Evolutionary conservation across 1,140 invertebrate genomes (phyloP), one percentile per base, ranked within the genome.

Genomic region (Drosophila rufa): DNA sequence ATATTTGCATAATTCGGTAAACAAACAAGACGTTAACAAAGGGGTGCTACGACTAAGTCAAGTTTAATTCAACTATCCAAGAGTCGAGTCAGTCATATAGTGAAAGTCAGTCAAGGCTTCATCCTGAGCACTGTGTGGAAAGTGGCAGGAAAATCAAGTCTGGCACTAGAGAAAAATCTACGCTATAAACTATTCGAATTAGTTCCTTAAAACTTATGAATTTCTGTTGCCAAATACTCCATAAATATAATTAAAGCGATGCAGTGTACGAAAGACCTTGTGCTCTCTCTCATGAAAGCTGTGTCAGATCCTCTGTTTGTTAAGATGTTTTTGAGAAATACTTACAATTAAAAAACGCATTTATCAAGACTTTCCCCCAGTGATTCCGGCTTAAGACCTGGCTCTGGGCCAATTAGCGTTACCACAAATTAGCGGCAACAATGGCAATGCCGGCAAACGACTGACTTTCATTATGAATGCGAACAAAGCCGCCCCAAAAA

Each of bases 381-480:
- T 65, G 40, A 45, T 61, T 61, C 27, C 36, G 17, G 11, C 38
- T 22, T 15, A 45, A 66, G 22, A 43, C 2, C 38, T 77, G 73
- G 48, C 62, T 14, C 15, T 56, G 43, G 74, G 48, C 55, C 74
- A 77, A 77, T 77, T 77, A 77, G 75, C 56, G 27, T 9, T 17
- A 17, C 74, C 51, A 71, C 51, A 64, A 84, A 61, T 56, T 59
- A 65, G 60, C 51, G 60, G 27, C 62, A 59, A 62, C 50, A 65
- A 69, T 67, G 22, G 55, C 50, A 61, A 53, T 67, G 22, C 47
- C 53, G 65, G 74, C 75, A 70, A 69, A 59, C 60, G 68, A 80
- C 71, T 73, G 77, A 83, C 80, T 80, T 83, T 83, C 76, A 89
- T 83, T 80, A 89, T 74, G 68, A 77, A 86, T 83, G 80, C 65